Conservation (phyloP, 1,140 invertebrate genomes). For the Apis florea region DNA sequence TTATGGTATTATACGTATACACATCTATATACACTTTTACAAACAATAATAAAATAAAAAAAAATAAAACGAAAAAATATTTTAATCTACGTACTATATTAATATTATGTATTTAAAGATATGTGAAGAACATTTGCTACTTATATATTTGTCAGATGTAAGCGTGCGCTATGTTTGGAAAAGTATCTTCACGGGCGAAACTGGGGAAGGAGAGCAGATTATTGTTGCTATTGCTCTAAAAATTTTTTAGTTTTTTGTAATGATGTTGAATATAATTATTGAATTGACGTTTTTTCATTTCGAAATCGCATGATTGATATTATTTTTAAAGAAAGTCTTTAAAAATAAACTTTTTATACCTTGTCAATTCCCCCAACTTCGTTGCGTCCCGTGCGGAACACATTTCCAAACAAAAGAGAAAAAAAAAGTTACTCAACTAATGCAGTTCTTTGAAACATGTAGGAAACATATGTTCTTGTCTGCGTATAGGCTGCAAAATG, state of each 20-base stretch:
- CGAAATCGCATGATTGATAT: neutral
- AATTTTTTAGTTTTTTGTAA: neutral
- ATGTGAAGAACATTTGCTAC: constrained; percentile 73
- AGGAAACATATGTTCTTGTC: constrained; percentile 75
- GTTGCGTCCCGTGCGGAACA: constrained; percentile 70
- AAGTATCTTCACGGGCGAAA: constrained; percentile 72
- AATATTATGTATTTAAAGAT: constrained; percentile 71
- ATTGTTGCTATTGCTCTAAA: constrained; percentile 48
- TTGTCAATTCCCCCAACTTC: constrained; percentile 68
- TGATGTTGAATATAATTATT: neutral
- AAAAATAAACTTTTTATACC: constrained; percentile 62
- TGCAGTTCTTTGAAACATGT: constrained; percentile 72
- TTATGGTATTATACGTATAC: constrained; percentile 77
- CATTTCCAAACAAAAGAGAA: constrained; percentile 66
- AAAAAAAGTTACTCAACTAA: constrained; percentile 52
- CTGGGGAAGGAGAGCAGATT: constrained; percentile 5
- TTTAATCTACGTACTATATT: constrained; percentile 75
- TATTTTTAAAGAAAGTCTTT: constrained; percentile 49
- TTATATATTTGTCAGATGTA: constrained; percentile 73
- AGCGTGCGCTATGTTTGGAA: constrained; percentile 64
- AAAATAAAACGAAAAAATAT: constrained; percentile 67
- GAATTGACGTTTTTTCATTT: neutral
- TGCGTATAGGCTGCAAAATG: constrained; percentile 78
- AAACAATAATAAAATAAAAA: constrained; percentile 68
- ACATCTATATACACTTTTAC: constrained; percentile 77